Conservation (phyloP, 2,797 vertebrate genomes). For the Paramormyrops hopkinsi region DNA sequence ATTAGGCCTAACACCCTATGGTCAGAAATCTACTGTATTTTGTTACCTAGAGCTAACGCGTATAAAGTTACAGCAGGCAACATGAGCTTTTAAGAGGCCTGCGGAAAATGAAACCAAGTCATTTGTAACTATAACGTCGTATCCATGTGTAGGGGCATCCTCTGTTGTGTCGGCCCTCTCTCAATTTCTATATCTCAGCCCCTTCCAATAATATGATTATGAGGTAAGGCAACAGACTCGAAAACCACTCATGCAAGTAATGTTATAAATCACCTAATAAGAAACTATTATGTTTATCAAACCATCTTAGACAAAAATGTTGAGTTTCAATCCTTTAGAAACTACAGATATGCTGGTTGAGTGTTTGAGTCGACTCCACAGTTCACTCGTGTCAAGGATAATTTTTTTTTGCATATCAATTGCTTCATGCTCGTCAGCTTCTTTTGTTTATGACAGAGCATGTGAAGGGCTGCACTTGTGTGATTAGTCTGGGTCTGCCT, state of each 20-base stretch:
- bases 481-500: slow-evolving; percentile 33
- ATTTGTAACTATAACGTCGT: background rate
- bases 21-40: background rate
- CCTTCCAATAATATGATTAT: background rate
- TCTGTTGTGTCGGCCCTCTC: background rate
- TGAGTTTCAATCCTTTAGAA: background rate
- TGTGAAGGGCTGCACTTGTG: slow-evolving; percentile 23
- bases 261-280: background rate
- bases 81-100: background rate
- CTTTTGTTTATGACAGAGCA: slow-evolving; percentile 18
- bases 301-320: background rate
- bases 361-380: background rate
- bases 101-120: background rate
- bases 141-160: background rate
- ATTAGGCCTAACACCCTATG: background rate
- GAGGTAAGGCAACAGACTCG: background rate
- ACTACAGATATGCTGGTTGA: background rate
- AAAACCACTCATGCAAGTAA: background rate
- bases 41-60: background rate
- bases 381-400: slow-evolving; percentile 3
- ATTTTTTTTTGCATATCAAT: slow-evolving; percentile 3
- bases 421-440: background rate
- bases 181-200: background rate
- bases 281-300: background rate
- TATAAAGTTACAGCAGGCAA: background rate